phyloP scores from a whole-genome alignment of 2,888 invertebrate genomes.

The Acanthosepion lycidas region DNA sequence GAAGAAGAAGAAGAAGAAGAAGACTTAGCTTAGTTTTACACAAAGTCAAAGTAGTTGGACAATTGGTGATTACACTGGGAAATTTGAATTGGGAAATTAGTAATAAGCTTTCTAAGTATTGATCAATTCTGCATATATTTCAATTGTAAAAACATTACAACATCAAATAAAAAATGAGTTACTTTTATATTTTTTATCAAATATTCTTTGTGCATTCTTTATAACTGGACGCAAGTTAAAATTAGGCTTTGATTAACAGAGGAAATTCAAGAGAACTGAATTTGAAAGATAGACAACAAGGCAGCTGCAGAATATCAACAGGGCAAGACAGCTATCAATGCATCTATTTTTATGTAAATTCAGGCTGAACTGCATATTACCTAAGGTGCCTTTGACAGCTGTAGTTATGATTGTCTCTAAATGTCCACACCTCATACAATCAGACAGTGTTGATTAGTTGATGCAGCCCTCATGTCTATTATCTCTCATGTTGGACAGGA shows the following conservation, averaged over 20 bases:
- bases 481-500: not conserved
- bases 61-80: too few relatives aligned
- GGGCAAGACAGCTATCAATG: not conserved
- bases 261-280: not conserved
- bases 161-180: too few relatives aligned
- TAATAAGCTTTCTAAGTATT: too few relatives aligned
- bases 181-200: too few relatives aligned
- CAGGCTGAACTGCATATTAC: not conserved
- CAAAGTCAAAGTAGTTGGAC: too few relatives aligned
- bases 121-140: too few relatives aligned
- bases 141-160: too few relatives aligned
- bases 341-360: not conserved
- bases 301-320: conserved; percentile 18
- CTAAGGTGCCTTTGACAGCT: not conserved
- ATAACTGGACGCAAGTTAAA: not conserved
- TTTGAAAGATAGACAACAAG: not conserved
- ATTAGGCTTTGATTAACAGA: not conserved
- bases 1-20: too few relatives aligned
- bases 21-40: too few relatives aligned
- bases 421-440: not conserved
- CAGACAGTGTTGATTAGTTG: not conserved
- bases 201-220: not conserved
- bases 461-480: not conserved
- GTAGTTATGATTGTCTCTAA: not conserved
- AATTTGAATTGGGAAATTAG: too few relatives aligned